Base-by-base conservation (phyloP, 2,113 vertebrate species). In the Nansenia antarctica region DNA sequence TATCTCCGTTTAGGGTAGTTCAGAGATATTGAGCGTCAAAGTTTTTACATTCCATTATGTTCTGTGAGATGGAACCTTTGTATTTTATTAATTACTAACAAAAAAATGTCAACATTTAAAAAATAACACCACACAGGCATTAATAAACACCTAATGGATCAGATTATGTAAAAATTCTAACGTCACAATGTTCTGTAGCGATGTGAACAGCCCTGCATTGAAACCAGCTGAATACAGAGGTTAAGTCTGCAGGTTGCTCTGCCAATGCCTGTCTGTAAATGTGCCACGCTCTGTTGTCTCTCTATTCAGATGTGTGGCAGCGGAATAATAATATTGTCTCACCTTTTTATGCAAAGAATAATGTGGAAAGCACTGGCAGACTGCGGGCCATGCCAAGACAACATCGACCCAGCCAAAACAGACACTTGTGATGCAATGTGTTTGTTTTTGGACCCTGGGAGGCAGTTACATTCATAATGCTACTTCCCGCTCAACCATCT, bases 281-380 rank as follows among this genome's bases (percentile, higher is more conserved):
- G n/a, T n/a, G 14, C n/a, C 45, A n/a, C 8, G 45, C 8, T n/a
- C 47, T 35, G 27, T 26, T 9, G 55, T 68, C 66, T 62, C 26
- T 63, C 52, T 62, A 58, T 73, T 67, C 67, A 62, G 62, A 82
- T 70, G 47, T 45, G 30, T 47, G 66, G 62, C 62, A 37, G 74
- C 49, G 31, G 64, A 78, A 76, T 85, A 73, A 82, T 74, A 57
- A 35, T 32, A 76, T 72, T 76, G 70, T 81, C 65, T 67, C 69
- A 63, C 49, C 54, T 57, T 55, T 75, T 76, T 66, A 62, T 66
- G 29, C 52, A 27, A 42, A 26, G 61, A 73, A 76, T 70, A 52
- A 9, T 15, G 15, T n/a, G 68, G 15, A 70, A 67, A 24, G 22
- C 27, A 15, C 52, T 59, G 57, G 29, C 11, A 30, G 15, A 61